Percentiles rank a stretch among this genome's conserved stretches.
Conservation (phyloP, 2,797 vertebrate species). For the Enteromius mattozi region DNA sequence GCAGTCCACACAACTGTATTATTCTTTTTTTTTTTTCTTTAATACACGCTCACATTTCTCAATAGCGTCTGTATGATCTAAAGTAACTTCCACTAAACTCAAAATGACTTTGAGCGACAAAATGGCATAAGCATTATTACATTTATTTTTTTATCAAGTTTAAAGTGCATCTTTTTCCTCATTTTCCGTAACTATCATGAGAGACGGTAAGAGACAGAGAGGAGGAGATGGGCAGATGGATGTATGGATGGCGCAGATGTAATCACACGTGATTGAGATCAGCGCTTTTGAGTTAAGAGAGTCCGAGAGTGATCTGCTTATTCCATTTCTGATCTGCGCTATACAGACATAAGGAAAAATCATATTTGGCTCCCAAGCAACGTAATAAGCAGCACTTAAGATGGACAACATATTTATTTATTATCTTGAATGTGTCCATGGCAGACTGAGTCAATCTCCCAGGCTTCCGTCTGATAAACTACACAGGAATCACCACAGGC, state of each 20-base stretch:
- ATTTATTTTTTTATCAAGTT: constrained; percentile 9
- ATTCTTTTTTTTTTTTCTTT: background rate
- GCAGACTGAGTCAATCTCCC: constrained; percentile 61
- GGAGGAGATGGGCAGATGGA: constrained; percentile 39
- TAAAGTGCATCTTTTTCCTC: constrained; percentile 17
- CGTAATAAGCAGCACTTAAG: constrained; percentile 76
- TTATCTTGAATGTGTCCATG: constrained; percentile 71
- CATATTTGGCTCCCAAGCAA: constrained; percentile 75
- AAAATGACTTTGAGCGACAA: background rate
- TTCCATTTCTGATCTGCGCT: constrained; percentile 72
- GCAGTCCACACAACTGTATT: background rate
- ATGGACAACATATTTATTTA: constrained; percentile 81
- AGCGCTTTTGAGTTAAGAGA: constrained; percentile 68
- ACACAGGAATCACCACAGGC: constrained; percentile 51
- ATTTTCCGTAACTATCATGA: constrained; percentile 27
- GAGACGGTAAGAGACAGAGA: constrained; percentile 8
- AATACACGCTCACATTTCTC: background rate
- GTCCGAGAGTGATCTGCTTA: constrained; percentile 68
- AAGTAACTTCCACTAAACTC: constrained; percentile 15
- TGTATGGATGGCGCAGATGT: constrained; percentile 51
- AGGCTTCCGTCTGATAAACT: constrained; percentile 68
- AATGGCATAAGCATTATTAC: constrained; percentile 13
- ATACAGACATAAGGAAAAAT: constrained; percentile 75
- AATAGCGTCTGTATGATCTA: background rate
- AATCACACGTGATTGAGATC: constrained; percentile 60